Conservation (phyloP, 2,113 vertebrate genomes). For the Cariama cristata region DNA sequence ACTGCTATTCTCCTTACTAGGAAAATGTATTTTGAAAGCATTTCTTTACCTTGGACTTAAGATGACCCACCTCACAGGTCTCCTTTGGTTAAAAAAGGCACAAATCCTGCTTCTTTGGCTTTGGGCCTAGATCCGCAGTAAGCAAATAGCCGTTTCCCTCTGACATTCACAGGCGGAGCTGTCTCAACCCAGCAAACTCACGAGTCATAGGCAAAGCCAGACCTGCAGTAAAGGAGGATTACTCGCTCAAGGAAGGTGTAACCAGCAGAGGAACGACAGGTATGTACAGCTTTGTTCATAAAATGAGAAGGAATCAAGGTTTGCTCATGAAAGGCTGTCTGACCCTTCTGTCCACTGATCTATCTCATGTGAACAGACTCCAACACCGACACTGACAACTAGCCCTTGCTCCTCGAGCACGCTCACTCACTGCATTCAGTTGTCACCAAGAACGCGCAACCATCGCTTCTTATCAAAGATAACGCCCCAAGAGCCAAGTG, state of each 20-base stretch:
- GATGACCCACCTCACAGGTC: neutral
- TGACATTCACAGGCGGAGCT: neutral
- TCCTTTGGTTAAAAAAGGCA: neutral
- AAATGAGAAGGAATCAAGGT: neutral
- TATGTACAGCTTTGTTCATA: conserved; percentile 1
- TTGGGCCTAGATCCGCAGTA: neutral
- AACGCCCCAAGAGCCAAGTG: neutral
- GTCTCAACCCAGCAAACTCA: neutral
- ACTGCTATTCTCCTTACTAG: neutral
- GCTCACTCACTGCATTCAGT: neutral
- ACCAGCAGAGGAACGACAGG: conserved; percentile 5
- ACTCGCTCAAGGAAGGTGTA: conserved; percentile 18
- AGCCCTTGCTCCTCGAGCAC: neutral
- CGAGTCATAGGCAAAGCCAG: neutral
- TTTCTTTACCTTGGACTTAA: neutral
- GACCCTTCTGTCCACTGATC: neutral
- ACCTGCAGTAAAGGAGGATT: neutral
- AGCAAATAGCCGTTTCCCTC: neutral
- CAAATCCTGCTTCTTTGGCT: neutral
- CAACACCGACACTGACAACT: accelerated
- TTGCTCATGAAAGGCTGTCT: neutral
- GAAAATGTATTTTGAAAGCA: neutral
- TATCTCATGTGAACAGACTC: neutral
- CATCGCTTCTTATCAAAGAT: neutral
- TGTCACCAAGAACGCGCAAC: accelerated